Percentiles rank a stretch among this genome's conserved stretches.
phyloP scores from a whole-genome alignment of 2,888 invertebrate genomes.

The Agriopis aurantiaria region DNA sequence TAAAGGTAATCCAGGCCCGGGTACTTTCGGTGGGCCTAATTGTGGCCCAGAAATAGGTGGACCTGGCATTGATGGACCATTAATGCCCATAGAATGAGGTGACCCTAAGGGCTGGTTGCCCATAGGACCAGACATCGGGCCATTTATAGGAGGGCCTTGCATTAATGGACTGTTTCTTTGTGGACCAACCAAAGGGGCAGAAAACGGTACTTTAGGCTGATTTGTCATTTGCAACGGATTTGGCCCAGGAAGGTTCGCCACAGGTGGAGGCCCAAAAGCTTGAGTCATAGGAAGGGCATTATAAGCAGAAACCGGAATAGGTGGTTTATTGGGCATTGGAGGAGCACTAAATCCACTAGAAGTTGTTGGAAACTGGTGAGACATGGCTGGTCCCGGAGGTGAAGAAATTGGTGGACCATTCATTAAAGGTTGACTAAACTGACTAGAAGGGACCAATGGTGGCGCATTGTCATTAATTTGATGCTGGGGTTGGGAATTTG shows the following conservation, averaged over 20 bases:
- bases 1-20: slow-evolving; percentile 39
- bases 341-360: slow-evolving; percentile 55
- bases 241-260: slow-evolving; percentile 29
- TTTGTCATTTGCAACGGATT: slow-evolving; percentile 47
- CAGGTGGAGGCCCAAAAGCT: slow-evolving; percentile 42
- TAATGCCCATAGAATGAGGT: slow-evolving; percentile 52
- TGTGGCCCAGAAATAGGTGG: slow-evolving; percentile 46
- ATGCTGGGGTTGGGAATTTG: slow-evolving; percentile 59
- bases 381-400: slow-evolving; percentile 28
- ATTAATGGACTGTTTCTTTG: slow-evolving; percentile 67
- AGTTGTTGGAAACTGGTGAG: slow-evolving; percentile 53
- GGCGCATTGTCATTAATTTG: slow-evolving; percentile 81
- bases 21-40: slow-evolving; percentile 43
- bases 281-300: slow-evolving; percentile 37
- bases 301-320: slow-evolving; percentile 23
- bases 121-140: slow-evolving; percentile 37
- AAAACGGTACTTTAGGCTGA: slow-evolving; percentile 64
- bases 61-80: slow-evolving; percentile 56
- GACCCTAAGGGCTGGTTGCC: slow-evolving; percentile 39
- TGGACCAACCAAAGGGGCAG: slow-evolving; percentile 57
- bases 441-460: slow-evolving; percentile 79
- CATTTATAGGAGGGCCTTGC: slow-evolving; percentile 53
- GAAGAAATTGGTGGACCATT: slow-evolving; percentile 68
- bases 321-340: slow-evolving; percentile 33
- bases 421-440: slow-evolving; percentile 66